A percentile compares a stretch with the other conserved stretches of the same genome.
Conservation (phyloP, 1,140 invertebrate species). For the Drosophila paulistorum region DNA sequence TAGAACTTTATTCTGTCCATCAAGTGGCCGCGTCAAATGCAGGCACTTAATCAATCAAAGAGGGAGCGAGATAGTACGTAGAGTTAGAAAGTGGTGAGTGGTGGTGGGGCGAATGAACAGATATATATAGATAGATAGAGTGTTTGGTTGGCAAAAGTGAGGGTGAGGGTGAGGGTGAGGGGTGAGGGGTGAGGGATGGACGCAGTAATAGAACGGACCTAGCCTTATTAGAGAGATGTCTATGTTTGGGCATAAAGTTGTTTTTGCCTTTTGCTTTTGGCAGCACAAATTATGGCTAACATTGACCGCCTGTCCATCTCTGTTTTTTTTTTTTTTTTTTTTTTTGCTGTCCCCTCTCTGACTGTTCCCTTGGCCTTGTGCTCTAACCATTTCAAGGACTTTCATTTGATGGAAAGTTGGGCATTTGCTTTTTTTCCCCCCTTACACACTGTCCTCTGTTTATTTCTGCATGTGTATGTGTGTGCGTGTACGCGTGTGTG, state of each 20-base stretch:
- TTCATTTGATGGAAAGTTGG: slow-evolving; percentile 45
- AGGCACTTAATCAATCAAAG: slow-evolving; percentile 78
- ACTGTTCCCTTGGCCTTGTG: slow-evolving; percentile 8
- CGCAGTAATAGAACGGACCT: neutral
- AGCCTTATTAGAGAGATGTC: slow-evolving; percentile 54
- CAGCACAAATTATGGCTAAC: slow-evolving; percentile 72
- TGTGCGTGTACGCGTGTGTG: neutral
- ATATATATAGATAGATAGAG: slow-evolving; percentile 9
- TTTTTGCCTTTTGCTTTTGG: slow-evolving; percentile 60
- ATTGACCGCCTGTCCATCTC: slow-evolving; percentile 50
- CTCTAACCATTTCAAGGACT: slow-evolving; percentile 36
- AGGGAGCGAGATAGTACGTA: neutral
- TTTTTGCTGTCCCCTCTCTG: neutral
- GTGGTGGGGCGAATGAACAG: neutral
- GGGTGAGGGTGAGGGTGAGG: neutral
- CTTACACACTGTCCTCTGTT: neutral
- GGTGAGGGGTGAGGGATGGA: neutral
- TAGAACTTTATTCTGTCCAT: slow-evolving; percentile 61
- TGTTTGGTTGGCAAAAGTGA: neutral
- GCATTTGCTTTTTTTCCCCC: slow-evolving; percentile 10
- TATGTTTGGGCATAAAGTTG: slow-evolving; percentile 16
- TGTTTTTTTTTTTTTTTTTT: slow-evolving; percentile 25
- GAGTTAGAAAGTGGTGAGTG: slow-evolving; percentile 2
- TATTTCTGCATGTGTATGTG: neutral
- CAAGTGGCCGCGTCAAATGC: slow-evolving; percentile 68